phyloP scores from a whole-genome alignment of 2,888 invertebrate species.

The Thymelicus sylvestris region DNA sequence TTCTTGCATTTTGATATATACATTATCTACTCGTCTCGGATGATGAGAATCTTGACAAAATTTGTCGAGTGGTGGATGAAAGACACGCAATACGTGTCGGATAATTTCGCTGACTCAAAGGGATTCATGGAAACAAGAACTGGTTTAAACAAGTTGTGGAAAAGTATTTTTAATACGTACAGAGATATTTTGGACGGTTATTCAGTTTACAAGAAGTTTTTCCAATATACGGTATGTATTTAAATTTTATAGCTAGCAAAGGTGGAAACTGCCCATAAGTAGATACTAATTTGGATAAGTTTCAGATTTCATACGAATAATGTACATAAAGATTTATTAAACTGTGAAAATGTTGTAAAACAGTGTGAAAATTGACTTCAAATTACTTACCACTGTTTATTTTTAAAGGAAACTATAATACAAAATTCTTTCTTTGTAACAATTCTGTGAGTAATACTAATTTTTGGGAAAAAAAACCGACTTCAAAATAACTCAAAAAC shows the following conservation, averaged over 20 bases:
- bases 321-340: no score
- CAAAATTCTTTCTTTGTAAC: no score
- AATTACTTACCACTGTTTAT: no score
- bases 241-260: neutral
- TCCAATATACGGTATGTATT: constrained; percentile 6
- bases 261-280: no score
- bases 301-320: no score
- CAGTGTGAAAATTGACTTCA: no score
- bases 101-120: neutral
- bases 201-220: constrained; percentile 6
- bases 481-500: no score
- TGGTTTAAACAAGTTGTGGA: constrained; percentile 10
- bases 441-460: no score
- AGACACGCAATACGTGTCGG: neutral
- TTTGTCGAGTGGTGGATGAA: constrained; percentile 13
- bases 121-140: neutral
- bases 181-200: constrained; percentile 16
- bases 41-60: neutral
- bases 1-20: constrained; percentile 26
- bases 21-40: constrained; percentile 13
- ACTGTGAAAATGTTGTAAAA: no score
- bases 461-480: no score
- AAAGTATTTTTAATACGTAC: constrained; percentile 11
- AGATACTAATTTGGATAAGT: no score
- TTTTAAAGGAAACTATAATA: no score